A percentile compares a stretch with the other conserved stretches of the same genome.
Conservation (phyloP, 2,113 vertebrate genomes). For the Axis porcinus region DNA sequence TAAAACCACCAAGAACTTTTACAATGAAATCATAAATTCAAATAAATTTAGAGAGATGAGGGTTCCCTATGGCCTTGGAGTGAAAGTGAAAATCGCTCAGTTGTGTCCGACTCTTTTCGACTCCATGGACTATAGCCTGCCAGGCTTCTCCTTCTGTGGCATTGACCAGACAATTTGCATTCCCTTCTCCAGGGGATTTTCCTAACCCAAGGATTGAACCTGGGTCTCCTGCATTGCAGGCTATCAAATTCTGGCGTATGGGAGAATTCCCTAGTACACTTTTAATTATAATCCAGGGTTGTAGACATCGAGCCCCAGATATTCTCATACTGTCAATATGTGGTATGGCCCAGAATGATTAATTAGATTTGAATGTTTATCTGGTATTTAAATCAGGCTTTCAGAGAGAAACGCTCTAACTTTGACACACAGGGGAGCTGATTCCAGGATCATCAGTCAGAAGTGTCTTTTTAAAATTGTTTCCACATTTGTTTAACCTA, state of each 20-base stretch:
- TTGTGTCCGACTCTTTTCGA: background rate
- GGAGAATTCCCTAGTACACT: background rate
- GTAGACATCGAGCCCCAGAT: accelerated
- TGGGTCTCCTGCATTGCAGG: background rate
- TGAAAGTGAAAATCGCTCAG: background rate
- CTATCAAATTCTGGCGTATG: background rate
- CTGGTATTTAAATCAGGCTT: background rate
- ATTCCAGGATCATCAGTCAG: background rate
- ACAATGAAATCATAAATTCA: background rate
- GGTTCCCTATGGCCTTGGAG: background rate
- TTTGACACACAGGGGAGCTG: background rate
- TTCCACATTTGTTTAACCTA: background rate
- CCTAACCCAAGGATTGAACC: background rate
- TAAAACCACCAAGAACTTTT: background rate
- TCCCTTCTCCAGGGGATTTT: background rate
- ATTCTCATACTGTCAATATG: background rate
- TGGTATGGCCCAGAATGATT: background rate
- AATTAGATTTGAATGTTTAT: background rate
- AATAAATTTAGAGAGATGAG: background rate
- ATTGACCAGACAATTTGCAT: background rate
- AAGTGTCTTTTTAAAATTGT: background rate
- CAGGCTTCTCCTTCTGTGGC: background rate
- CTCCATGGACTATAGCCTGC: background rate
- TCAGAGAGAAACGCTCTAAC: background rate
- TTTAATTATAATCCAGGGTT: background rate